Conservation (phyloP, 2,797 vertebrate species). For the Threskiornis aethiopicus region DNA sequence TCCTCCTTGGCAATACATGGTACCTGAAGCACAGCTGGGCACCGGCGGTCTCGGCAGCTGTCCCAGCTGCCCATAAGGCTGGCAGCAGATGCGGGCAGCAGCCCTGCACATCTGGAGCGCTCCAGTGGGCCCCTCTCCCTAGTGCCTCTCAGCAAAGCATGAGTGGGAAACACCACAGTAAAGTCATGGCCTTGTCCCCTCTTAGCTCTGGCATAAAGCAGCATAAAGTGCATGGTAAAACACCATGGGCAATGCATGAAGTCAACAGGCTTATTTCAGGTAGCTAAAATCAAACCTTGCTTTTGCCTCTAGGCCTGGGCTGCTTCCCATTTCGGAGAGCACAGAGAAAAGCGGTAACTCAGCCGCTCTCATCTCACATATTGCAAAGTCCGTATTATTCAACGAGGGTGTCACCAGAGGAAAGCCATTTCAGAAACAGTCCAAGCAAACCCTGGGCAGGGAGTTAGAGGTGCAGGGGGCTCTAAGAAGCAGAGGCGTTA, state of each 20-base stretch:
- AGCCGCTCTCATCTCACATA: fast-evolving
- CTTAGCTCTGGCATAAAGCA: neutral
- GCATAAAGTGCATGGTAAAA: neutral
- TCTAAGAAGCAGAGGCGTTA: neutral
- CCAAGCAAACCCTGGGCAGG: neutral
- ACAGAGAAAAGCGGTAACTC: neutral
- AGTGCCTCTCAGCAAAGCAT: neutral
- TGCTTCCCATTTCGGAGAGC: neutral
- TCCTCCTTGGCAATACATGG: neutral
- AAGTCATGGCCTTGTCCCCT: neutral
- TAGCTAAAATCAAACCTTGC: neutral
- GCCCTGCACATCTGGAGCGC: neutral
- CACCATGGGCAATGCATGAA: fast-evolving
- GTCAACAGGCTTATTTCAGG: neutral
- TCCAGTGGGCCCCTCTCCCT: neutral
- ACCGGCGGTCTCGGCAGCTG: fast-evolving
- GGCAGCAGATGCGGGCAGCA: neutral
- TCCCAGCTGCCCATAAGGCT: neutral
- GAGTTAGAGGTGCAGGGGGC: neutral
- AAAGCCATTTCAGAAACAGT: neutral
- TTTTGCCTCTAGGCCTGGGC: neutral
- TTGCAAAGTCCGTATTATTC: neutral
- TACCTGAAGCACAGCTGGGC: neutral
- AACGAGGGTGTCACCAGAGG: neutral
- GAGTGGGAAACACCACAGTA: neutral